A percentile compares a stretch with the other conserved stretches of the same genome.
phyloP scores from a whole-genome alignment of 2,113 vertebrate species.

The Callipepla squamata region DNA sequence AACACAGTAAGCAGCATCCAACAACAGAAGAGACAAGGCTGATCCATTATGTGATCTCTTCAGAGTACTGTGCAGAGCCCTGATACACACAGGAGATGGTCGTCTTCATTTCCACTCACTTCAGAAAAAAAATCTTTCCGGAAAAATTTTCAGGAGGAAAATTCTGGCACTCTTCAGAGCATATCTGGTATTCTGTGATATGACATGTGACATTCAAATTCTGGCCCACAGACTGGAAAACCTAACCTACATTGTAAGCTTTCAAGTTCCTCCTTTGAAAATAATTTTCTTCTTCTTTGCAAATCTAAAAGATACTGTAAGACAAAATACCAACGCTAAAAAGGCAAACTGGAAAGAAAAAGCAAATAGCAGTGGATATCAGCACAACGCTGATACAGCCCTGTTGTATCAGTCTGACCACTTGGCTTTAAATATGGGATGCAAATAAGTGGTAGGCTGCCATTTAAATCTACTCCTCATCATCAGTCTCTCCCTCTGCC shows the following conservation, averaged over 20 bases:
- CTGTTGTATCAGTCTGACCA: neutral
- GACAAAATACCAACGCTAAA: neutral
- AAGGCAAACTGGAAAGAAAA: neutral
- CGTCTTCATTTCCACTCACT: fast-evolving
- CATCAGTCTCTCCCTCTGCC: too few species aligned
- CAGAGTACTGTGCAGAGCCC: neutral
- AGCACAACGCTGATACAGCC: neutral
- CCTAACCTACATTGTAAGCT: neutral
- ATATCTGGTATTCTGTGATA: neutral
- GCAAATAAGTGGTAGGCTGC: too few species aligned
- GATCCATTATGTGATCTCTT: neutral
- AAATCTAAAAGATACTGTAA: too few species aligned
- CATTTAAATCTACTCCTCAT: too few species aligned
- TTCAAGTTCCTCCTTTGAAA: neutral
- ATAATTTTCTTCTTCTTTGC: neutral
- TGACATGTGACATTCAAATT: neutral
- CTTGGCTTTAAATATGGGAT: too few species aligned
- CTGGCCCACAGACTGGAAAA: neutral
- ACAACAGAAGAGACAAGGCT: neutral
- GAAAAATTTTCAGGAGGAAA: neutral
- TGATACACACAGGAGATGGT: neutral
- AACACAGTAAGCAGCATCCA: neutral
- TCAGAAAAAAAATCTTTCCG: neutral
- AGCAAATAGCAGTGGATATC: neutral
- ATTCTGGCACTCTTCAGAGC: neutral